Conservation (phyloP, 2,113 vertebrate species). For the Aythya baeri region DNA sequence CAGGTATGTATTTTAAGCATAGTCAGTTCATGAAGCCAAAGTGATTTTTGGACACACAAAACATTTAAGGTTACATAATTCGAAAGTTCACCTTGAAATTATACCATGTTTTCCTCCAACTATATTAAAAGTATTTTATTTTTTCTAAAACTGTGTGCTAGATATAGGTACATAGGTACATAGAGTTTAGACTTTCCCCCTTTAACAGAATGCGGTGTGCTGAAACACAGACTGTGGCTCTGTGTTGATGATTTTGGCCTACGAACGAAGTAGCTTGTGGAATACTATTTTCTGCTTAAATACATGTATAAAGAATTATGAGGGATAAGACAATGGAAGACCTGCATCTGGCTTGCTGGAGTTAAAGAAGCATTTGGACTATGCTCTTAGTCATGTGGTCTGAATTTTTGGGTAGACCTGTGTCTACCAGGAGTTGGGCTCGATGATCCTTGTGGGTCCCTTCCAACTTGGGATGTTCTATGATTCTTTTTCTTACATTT, state of each 20-base stretch:
- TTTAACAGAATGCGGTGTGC: background rate
- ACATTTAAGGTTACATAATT: background rate
- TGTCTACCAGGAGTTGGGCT: too few species aligned
- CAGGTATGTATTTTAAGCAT: background rate
- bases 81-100: background rate
- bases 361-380: too few species aligned
- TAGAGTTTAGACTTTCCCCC: background rate
- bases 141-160: background rate
- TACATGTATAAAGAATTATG: background rate
- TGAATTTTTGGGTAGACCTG: too few species aligned
- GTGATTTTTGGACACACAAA: fast-evolving
- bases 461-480: too few species aligned
- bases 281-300: background rate
- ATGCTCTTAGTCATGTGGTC: too few species aligned
- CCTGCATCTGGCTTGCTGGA: background rate
- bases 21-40: background rate
- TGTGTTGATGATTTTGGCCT: background rate
- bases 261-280: background rate
- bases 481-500: background rate
- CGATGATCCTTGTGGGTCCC: too few species aligned
- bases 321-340: background rate
- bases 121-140: background rate
- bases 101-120: background rate
- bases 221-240: background rate
- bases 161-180: background rate